Evolutionary conservation across 2,113 vertebrate genomes (phyloP).

Genomic region (Ciconia maguari): DNA sequence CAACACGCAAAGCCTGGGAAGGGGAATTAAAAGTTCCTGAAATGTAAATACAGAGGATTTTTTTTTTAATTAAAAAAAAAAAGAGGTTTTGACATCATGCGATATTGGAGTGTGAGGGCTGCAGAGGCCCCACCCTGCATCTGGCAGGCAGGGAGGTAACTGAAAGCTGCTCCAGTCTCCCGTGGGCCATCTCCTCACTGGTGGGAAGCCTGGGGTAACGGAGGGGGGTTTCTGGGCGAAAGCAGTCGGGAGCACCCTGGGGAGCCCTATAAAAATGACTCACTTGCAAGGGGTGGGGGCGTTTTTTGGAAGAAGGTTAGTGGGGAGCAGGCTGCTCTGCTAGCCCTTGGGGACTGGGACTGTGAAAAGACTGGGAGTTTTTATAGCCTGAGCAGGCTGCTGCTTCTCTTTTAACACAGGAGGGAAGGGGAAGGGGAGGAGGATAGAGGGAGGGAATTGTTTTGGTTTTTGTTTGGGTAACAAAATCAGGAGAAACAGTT

Average conservation of each 20-base stretch:
- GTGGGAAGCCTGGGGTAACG: not conserved
- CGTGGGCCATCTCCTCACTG: not conserved
- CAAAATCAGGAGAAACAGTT: not conserved
- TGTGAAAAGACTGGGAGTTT: slow-evolving; percentile 6
- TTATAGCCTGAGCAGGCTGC: slow-evolving; percentile 17
- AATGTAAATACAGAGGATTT: not conserved
- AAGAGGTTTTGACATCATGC: not conserved
- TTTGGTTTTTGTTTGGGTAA: slow-evolving; percentile 57
- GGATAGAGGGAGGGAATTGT: slow-evolving; percentile 2
- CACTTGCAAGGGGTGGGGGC: not conserved
- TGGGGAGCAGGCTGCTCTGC: not conserved
- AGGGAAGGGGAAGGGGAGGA: not conserved
- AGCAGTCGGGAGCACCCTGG: not conserved
- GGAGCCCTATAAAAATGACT: slow-evolving; percentile 4
- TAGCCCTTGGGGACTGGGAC: not conserved
- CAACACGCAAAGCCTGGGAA: not conserved
- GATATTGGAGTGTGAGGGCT: not conserved
- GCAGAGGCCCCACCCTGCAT: slow-evolving; percentile 45
- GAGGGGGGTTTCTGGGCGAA: not conserved
- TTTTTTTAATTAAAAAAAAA: not conserved
- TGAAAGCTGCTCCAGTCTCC: not conserved
- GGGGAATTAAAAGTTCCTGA: not conserved
- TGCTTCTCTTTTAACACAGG: not conserved
- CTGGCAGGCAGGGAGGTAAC: slow-evolving; percentile 26
- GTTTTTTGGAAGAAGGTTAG: not conserved